Conservation (phyloP, 2,888 invertebrate genomes). For the Idaea biselata region DNA sequence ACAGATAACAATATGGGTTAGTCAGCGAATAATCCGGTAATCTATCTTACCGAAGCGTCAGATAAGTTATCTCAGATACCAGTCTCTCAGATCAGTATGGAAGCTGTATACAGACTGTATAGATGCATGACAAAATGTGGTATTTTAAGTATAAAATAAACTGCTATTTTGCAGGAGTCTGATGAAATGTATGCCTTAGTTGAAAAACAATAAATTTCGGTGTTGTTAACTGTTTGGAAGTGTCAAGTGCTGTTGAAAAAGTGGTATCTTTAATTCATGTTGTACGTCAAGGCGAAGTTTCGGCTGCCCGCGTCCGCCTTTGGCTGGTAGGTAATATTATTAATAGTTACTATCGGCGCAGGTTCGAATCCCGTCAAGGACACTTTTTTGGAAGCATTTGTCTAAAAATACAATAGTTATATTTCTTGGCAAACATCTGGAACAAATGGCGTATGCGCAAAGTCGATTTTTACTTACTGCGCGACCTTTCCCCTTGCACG, state of each 20-base stretch:
- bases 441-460: too few species aligned
- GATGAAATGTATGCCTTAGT: not conserved
- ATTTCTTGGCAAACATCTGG: too few species aligned
- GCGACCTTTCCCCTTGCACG: too few species aligned
- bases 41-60: not conserved
- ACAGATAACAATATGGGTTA: constrained; percentile 8
- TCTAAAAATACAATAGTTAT: too few species aligned
- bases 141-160: not conserved
- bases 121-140: constrained; percentile 1
- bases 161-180: too few species aligned
- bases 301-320: constrained; percentile 50
- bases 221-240: too few species aligned
- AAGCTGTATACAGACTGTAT: not conserved
- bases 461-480: too few species aligned
- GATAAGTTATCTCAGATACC: not conserved
- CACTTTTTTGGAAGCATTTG: too few species aligned
- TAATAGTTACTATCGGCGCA: too few species aligned
- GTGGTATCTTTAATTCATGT: constrained; percentile 31
- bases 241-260: constrained; percentile 3
- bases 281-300: constrained; percentile 44
- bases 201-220: not conserved
- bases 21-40: not conserved
- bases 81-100: not conserved
- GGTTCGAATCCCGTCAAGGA: too few species aligned
- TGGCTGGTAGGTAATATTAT: constrained; percentile 48